Evolutionary conservation across 1,140 invertebrate genomes (phyloP), one percentile per base, ranked within the genome.

Genomic region (Drosophila simulans): DNA sequence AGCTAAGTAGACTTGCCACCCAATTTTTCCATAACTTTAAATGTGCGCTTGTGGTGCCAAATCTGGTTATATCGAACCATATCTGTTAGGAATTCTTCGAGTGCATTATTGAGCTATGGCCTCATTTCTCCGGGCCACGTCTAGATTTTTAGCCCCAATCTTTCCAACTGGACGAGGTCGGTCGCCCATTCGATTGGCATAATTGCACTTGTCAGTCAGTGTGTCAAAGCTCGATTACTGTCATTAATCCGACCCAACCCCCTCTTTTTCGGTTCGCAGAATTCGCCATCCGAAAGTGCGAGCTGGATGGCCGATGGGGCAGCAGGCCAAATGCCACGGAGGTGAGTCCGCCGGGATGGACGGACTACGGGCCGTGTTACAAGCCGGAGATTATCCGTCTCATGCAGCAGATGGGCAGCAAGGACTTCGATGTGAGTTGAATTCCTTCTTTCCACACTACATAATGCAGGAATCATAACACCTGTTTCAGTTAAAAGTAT

Each of bases 321-420:
- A 94, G 94, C 11, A 71, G 89, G 90, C 92, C 92, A 88, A 66
- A 90, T 72, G 71, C 84, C 63, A 84, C 75, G 51, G 70, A 79
- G 34, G 42, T 55, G 17, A 79, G 91, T 37, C 81, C 90, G 1
- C 93, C 93, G 5, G 97, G 97, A 1, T 98, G 97, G 95, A 97
- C 97, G 5, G 97, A 98, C 92, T 98, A 97, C 88, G 96, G 95
- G 0, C 94, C 95, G 0, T 98, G 97, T 83, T 96, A 96, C 85
- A 95, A 96, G 2, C 94, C 95, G 1, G 95, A 97, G 89, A 94
- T 96, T 35, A 93, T 94, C 13, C 92, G 94, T 1, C 85, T 96
- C 1, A 92, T 96, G 35, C 92, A 94, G 25, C 95, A 95, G 77
- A 94, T 97, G 42, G 72, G 72, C 58, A 75, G 48, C 43, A 75